These are phyloP conservation scores for Sphaerophoria taeniata DNA, from an alignment of 2,888 invertebrate genomes.

Conservation along the genomic window DNA sequence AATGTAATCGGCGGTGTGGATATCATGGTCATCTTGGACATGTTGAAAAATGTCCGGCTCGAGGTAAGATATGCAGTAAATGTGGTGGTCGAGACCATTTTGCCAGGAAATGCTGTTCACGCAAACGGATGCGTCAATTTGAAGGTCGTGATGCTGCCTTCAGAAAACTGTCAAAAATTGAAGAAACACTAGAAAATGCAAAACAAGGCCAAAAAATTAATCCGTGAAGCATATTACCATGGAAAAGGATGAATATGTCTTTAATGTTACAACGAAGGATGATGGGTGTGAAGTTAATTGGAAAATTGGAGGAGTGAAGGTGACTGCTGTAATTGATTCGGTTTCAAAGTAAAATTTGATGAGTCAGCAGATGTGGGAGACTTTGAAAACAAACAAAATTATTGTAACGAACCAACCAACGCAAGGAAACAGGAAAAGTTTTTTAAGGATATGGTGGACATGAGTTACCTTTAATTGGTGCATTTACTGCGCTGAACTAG, in stretches of 20 bases:
- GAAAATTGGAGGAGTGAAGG: neutral
- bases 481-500: conserved; percentile 3
- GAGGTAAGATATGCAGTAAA: neutral
- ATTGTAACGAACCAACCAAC: neutral
- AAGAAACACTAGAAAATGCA: conserved; percentile 2
- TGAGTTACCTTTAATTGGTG: neutral
- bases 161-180: neutral
- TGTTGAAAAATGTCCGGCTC: neutral
- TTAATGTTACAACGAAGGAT: neutral
- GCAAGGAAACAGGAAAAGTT: neutral
- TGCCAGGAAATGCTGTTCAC: conserved; percentile 2
- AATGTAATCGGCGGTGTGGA: conserved; percentile 1
- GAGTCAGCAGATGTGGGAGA: neutral
- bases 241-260: neutral
- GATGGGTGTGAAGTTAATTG: conserved; percentile 2
- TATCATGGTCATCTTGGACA: conserved; percentile 1
- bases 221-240: conserved; percentile 2
- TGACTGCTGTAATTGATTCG: conserved; percentile 4
- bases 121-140: neutral
- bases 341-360: neutral
- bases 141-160: neutral
- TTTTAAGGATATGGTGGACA: neutral
- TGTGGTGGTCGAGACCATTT: conserved; percentile 2
- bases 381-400: neutral
- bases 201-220: neutral